Evolutionary conservation across 2,797 vertebrate genomes (phyloP).

Genomic region (Phalloptychus januarius): DNA sequence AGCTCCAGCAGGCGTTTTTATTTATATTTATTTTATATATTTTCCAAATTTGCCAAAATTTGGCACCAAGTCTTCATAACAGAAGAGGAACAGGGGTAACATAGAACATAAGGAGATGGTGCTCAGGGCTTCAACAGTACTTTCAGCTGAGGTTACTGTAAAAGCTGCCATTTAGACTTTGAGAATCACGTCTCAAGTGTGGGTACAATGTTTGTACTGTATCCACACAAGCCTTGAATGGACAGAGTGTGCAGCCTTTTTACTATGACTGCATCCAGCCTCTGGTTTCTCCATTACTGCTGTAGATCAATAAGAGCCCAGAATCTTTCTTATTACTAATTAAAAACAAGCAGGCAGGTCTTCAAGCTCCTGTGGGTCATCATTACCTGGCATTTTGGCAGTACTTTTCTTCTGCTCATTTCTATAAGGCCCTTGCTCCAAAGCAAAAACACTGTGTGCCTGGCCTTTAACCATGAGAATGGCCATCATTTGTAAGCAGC

Average conservation of each 20-base stretch:
- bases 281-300: background rate
- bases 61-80: background rate
- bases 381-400: background rate
- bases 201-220: too few species aligned
- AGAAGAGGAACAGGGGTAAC: background rate
- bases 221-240: background rate
- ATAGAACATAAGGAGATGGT: background rate
- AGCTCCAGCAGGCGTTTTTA: background rate
- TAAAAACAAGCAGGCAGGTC: background rate
- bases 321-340: background rate
- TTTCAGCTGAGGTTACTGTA: background rate
- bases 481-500: background rate
- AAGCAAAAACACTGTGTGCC: background rate
- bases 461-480: background rate
- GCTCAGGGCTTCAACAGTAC: background rate
- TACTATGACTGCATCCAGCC: background rate
- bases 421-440: background rate
- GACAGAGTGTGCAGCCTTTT: background rate
- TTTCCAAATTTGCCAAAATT: too few species aligned
- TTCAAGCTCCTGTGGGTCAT: conserved; percentile 3
- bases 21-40: too few species aligned
- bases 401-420: background rate
- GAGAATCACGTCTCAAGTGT: background rate
- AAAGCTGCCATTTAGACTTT: background rate
- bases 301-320: background rate